Conservation (phyloP, 2,888 invertebrate species). For the Lithosia quadra region DNA sequence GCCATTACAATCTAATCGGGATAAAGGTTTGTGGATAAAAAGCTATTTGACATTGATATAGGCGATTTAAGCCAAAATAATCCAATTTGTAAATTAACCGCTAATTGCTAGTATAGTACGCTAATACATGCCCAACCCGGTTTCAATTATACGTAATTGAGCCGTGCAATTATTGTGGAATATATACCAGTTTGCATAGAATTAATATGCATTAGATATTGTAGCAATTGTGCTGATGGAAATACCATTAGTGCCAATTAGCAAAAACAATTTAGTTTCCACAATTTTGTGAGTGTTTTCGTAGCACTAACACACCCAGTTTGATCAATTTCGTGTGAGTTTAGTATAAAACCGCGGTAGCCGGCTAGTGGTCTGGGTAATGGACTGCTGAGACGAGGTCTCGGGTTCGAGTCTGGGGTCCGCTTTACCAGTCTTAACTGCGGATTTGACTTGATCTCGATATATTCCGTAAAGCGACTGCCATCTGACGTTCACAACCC, state of each 20-base stretch:
- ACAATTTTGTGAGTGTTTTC: neutral
- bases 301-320: neutral
- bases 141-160: constrained; percentile 1
- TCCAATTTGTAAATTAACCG: neutral
- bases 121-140: neutral
- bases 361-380: no score
- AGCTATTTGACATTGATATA: neutral
- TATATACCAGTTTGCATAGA: neutral
- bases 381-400: no score
- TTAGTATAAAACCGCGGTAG: no score
- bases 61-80: neutral
- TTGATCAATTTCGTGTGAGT: neutral
- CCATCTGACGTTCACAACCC: no score
- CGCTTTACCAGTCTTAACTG: no score
- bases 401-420: no score
- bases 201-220: constrained; percentile 1
- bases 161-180: neutral
- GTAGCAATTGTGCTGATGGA: neutral
- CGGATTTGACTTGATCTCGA: no score
- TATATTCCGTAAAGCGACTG: no score
- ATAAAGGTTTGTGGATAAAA: no score
- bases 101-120: neutral
- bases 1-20: no score
- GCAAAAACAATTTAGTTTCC: neutral
- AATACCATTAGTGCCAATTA: neutral